Conservation (phyloP, 1,140 invertebrate genomes). For the Spodoptera frugiperda region DNA sequence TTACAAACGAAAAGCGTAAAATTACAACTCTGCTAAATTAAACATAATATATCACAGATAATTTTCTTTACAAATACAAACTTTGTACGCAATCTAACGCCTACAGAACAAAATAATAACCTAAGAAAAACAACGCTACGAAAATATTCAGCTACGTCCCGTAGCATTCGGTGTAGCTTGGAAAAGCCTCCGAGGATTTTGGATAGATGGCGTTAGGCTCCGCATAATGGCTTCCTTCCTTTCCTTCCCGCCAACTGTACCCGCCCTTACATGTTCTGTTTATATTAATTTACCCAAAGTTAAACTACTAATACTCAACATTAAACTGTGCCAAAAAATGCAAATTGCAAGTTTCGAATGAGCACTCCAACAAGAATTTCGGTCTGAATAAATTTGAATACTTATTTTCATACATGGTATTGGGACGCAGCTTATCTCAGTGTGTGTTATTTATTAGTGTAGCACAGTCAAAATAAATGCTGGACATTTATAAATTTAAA, state of each 20-base stretch:
- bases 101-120: slow-evolving; percentile 22
- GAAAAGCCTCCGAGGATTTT: slow-evolving; percentile 83
- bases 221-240: slow-evolving; percentile 68
- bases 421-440: slow-evolving; percentile 53
- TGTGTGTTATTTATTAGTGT: slow-evolving; percentile 37
- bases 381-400: slow-evolving; percentile 82
- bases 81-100: background rate
- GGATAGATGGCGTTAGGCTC: slow-evolving; percentile 84
- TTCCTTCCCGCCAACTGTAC: slow-evolving; percentile 50
- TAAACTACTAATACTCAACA: slow-evolving; percentile 33
- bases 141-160: slow-evolving; percentile 69
- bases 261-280: slow-evolving; percentile 28
- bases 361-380: slow-evolving; percentile 53
- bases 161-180: slow-evolving; percentile 76
- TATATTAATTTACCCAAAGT: slow-evolving; percentile 43
- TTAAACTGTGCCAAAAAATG: slow-evolving; percentile 36
- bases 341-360: slow-evolving; percentile 50
- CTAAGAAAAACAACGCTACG: slow-evolving; percentile 36
- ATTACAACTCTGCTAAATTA: slow-evolving; percentile 8
- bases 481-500: slow-evolving; percentile 23
- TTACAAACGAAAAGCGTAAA: slow-evolving; percentile 1
- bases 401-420: slow-evolving; percentile 58
- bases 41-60: slow-evolving; percentile 16
- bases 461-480: slow-evolving; percentile 37
- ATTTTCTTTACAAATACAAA: slow-evolving; percentile 16